Evolutionary conservation across 1,140 invertebrate genomes (phyloP).

Genomic region (Capitella teleta): DNA sequence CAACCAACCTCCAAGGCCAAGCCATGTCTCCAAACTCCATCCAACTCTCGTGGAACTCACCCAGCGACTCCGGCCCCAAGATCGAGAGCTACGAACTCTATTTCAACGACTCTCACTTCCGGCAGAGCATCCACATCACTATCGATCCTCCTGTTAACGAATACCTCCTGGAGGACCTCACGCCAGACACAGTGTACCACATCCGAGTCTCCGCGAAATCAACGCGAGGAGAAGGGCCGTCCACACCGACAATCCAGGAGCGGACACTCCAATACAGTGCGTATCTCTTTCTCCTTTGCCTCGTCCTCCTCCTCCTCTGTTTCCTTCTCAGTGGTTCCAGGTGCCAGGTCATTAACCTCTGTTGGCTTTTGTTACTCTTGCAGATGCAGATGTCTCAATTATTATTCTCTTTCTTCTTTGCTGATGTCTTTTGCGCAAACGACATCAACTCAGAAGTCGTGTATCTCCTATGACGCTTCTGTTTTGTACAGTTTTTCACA

Average conservation of each 20-base stretch:
- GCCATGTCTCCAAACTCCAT: slow-evolving; percentile 54
- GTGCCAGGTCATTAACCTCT: background rate
- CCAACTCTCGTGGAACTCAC: slow-evolving; percentile 77
- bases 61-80: slow-evolving; percentile 77
- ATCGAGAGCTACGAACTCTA: slow-evolving; percentile 92
- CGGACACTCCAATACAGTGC: slow-evolving; percentile 21
- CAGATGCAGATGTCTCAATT: too few relatives aligned
- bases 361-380: too few relatives aligned
- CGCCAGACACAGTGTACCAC: slow-evolving; percentile 91
- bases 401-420: too few relatives aligned
- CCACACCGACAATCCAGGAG: slow-evolving; percentile 83
- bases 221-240: slow-evolving; percentile 81
- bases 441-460: too few relatives aligned
- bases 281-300: background rate
- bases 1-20: slow-evolving; percentile 62
- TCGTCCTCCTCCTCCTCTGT: background rate
- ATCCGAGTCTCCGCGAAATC: slow-evolving; percentile 89
- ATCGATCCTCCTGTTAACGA: slow-evolving; percentile 61
- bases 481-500: too few relatives aligned
- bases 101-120: slow-evolving; percentile 86
- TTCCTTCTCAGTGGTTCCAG: background rate
- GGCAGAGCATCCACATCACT: slow-evolving; percentile 52
- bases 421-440: too few relatives aligned
- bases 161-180: slow-evolving; percentile 74
- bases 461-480: too few relatives aligned